phyloP scores from a whole-genome alignment of 2,888 invertebrate genomes.

The Tetropium fuscum region DNA sequence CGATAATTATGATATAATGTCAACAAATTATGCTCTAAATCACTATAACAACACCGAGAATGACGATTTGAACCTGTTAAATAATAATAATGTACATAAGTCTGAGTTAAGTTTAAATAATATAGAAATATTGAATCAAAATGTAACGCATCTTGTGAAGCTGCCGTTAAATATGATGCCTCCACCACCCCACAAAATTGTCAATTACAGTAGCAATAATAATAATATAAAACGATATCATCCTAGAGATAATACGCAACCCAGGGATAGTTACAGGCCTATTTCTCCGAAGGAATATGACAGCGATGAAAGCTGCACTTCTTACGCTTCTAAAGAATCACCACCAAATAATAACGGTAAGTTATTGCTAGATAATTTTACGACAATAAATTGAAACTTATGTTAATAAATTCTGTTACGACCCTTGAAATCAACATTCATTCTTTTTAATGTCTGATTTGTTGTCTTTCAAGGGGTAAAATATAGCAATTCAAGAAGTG shows the following conservation, averaged over 20 bases:
- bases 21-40: conserved; percentile 32
- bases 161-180: conserved; percentile 43
- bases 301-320: conserved; percentile 43
- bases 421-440: background rate
- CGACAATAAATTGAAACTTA: too few relatives aligned
- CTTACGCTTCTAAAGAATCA: conserved; percentile 37
- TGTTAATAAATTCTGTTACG: background rate
- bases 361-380: too few relatives aligned
- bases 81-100: conserved; percentile 38
- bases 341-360: conserved; percentile 32
- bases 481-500: conserved; percentile 40
- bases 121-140: conserved; percentile 33
- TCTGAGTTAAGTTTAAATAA: conserved; percentile 34
- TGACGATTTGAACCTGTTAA: conserved; percentile 37
- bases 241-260: conserved; percentile 31
- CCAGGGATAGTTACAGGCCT: conserved; percentile 40
- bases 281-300: conserved; percentile 46
- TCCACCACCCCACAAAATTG: conserved; percentile 44
- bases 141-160: conserved; percentile 32
- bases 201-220: conserved; percentile 33
- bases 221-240: conserved; percentile 36
- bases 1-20: conserved; percentile 38
- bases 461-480: conserved; percentile 42
- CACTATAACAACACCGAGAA: conserved; percentile 35
- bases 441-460: conserved; percentile 7